Evolutionary conservation across 2,113 vertebrate species (phyloP), one percentile per base, ranked within the genome.

Genomic region (Corythornis cristatus): DNA sequence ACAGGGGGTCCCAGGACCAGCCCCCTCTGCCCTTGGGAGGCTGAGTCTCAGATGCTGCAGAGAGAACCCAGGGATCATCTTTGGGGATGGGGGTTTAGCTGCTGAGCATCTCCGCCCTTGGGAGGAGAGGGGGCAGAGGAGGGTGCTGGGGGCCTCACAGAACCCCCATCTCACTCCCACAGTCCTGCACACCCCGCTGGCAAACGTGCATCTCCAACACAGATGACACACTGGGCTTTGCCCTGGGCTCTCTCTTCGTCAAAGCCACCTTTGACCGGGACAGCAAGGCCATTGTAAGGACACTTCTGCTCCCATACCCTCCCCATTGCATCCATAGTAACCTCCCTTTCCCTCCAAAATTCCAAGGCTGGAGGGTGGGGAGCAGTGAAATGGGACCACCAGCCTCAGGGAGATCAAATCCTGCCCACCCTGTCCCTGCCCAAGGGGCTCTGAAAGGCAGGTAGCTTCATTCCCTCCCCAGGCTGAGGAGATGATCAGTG

Each of bases 121-220:
- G 29, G 33, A 74, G 11, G 28, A 9, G 11, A 8, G 26, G 16
- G 43, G 83, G 11, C 17, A 70, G 35, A 2, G 25, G 51, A 58
- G n/a, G 53, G 37, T 12, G 11, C 37, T 56, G 33, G 16, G 29
- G 6, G 9, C 78, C 84, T 93, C 90, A 88, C 0, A 0, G 48
- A 12, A 23, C 31, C 26, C 20, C 54, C 6, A 2, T 82, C 57
- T 95, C 1, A 0, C 60, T 89, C 88, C 46, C 83, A 28, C 94
- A 99, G 99, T 99, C 99, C 48, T 99, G 99, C 88, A 98, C 98
- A 0, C 99, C 99, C 0, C 98, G 99, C 78, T 99, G 99, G 99
- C 99, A 99, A 98, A 99, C 99, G 28, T 99, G 99, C 80, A 99
- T 99, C 79, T 99, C 98, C 71, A 99, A 99, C 97, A 99, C 99